phyloP scores from a whole-genome alignment of 2,888 invertebrate species.

The Scotopteryx bipunctaria region DNA sequence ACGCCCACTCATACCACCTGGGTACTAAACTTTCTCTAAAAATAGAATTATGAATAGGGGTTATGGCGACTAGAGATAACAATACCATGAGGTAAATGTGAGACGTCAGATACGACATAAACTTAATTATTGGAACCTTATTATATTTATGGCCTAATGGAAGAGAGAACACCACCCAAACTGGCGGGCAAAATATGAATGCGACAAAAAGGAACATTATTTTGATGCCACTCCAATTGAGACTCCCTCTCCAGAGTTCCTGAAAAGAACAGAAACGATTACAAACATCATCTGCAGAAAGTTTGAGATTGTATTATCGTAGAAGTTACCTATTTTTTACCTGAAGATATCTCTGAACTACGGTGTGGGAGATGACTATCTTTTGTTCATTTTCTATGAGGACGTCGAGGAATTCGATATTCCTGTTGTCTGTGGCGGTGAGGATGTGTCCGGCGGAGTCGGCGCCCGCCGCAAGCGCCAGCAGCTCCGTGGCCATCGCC shows the following conservation, averaged over 20 bases:
- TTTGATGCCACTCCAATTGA: slow-evolving; percentile 98
- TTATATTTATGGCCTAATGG: slow-evolving; percentile 97
- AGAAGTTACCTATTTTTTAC: slow-evolving; percentile 86
- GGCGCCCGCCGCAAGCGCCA: slow-evolving; percentile 96
- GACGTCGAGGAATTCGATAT: slow-evolving; percentile 97
- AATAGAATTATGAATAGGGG: slow-evolving; percentile 91
- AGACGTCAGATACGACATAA: slow-evolving; percentile 99
- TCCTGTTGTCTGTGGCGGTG: slow-evolving; percentile 96
- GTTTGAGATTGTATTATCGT: slow-evolving; percentile 35
- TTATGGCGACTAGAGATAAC: slow-evolving; percentile 94
- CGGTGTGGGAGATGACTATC: slow-evolving; percentile 98
- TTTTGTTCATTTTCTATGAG: slow-evolving; percentile 99
- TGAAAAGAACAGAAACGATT: slow-evolving; percentile 63
- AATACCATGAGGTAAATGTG: slow-evolving; percentile 98
- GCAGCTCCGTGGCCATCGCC: slow-evolving; percentile 97
- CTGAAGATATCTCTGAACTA: slow-evolving; percentile 98
- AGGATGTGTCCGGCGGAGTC: slow-evolving; percentile 97
- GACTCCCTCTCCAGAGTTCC: slow-evolving; percentile 98
- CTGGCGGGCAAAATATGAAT: slow-evolving; percentile 96
- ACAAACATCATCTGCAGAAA: slow-evolving; percentile 24
- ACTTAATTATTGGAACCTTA: slow-evolving; percentile 99
- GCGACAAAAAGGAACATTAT: slow-evolving; percentile 96
- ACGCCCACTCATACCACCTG: slow-evolving; percentile 98
- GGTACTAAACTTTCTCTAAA: slow-evolving; percentile 91
- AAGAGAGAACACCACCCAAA: slow-evolving; percentile 97